Base-by-base conservation (phyloP, 1,140 invertebrate genomes). In the Linepithema humile region DNA sequence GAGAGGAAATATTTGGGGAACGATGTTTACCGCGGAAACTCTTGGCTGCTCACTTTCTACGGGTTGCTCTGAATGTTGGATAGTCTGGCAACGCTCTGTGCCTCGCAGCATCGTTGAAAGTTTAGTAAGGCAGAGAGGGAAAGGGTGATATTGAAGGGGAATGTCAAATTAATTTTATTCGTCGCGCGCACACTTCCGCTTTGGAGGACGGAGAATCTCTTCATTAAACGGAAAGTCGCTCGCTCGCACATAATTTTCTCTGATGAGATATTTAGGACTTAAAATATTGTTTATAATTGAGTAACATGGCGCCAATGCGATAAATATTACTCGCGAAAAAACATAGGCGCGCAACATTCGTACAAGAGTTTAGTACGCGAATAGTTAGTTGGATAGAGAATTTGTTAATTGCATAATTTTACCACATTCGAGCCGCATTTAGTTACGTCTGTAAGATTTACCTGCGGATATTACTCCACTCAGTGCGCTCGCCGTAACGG, bases 1-100 rank as follows among this genome's bases (percentile, higher is more conserved):
- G 64, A 64, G 82, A 65, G 72, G 74, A 75, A 78, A 83, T 83
- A 78, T 83, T 83, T 83, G 73, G 50, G 67, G 72, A 83, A 83
- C 23, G 59, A 65, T 83, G 73, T 83, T 83, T 83, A 83, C 59
- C 73, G 73, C 60, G 45, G 72, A 83, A 83, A 77, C 82, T 83
- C 74, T 77, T 64, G 53, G 32, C 69, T 82, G 55, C 40, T 82
- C 78, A 60, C 48, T 48, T 82, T 70, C 65, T 43, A 70, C 26
- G 50, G 38, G 38, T 29, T 75, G 64, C 45, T 55, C 26, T 48
- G 50, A 80, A 80, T 70, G 75, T 70, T 23, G 35, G 48, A 29
- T 55, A 40, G 17, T 5, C 29, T 12, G 20, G 20, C 6, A 43
- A 10, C 60, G 29, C 40, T 62, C 72, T 64, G 38, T 64, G 40